These are phyloP conservation scores for Enteromius radiatus DNA, from an alignment of 2,797 vertebrate genomes.

Conservation along the genomic window DNA sequence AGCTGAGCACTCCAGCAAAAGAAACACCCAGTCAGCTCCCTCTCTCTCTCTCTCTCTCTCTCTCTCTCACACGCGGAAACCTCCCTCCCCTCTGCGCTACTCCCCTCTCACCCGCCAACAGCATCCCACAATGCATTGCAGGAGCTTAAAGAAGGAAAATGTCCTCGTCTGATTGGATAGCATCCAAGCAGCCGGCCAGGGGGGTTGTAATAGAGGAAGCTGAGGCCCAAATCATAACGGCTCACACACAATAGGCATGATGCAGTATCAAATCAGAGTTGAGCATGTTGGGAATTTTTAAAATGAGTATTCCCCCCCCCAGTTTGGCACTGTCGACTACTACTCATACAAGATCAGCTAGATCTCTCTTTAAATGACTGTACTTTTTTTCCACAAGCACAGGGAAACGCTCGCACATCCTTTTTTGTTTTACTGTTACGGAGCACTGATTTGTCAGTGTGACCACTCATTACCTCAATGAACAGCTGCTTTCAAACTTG, in stretches of 20 bases:
- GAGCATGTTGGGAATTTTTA: constrained; percentile 42
- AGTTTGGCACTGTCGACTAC: constrained; percentile 16
- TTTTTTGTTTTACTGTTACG: constrained; percentile 61
- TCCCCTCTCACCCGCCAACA: constrained; percentile 53
- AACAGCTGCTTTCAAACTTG: constrained; percentile 83
- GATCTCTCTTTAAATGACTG: constrained; percentile 34
- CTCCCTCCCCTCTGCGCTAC: constrained; percentile 46
- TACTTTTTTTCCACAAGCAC: constrained; percentile 65
- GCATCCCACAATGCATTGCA: constrained; percentile 48
- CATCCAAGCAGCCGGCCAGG: constrained; percentile 13
- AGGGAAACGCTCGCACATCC: constrained; percentile 62
- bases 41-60: constrained; percentile 45
- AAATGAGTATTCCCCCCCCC: constrained; percentile 12
- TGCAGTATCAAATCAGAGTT: constrained; percentile 36
- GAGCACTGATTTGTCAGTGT: constrained; percentile 59
- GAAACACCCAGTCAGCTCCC: constrained; percentile 66
- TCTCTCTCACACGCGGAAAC: constrained; percentile 22
- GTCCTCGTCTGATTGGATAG: constrained; percentile 44
- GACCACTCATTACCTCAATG: constrained; percentile 64
- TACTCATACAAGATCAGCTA: constrained; percentile 16
- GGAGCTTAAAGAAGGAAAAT: constrained; percentile 36
- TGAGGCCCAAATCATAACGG: constrained; percentile 32
- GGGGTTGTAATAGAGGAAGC: constrained; percentile 48
- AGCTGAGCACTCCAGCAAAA: constrained; percentile 71
- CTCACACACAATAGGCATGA: constrained; percentile 30